Base-by-base conservation (phyloP, 2,888 invertebrate species). In the Limnephilus auricula region DNA sequence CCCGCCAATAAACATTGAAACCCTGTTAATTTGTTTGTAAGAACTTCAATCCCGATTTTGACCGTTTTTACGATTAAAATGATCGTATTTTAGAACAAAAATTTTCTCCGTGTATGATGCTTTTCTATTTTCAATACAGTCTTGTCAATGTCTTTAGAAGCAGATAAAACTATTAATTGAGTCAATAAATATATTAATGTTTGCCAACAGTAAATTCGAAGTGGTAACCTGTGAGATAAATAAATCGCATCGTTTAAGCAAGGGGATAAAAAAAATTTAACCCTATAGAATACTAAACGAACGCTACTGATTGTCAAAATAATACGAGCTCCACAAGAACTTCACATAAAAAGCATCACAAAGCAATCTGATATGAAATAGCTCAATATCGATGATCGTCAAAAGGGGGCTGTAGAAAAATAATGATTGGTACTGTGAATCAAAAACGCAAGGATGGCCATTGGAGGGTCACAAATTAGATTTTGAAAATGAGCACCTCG, bases 331-430 rank as follows among this genome's bases (percentile, higher is more conserved):
- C 30, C 15, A 45, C 15, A 85, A 85, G 40, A 85, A 30, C 10
- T 30, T 12, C 40, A 30, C 12, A 45, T 37, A 85, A 85, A 85
- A 85, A 30, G 85, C 34, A 85, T 85, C 85, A 85, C 85, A 85
- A 85, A 85, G 85, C 85, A 85, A 85, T 85, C 85, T n/a, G 37
- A 34, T 30, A 85, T 85, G 85, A 85, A 85, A 85, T 40, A 40
- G 85, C 45, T 85, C 85, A 85, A 85, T 85, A 85, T 85, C 80
- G 13, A 34, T 32, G 15, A 34, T 12, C 34, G 34, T 37, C 30
- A 45, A 45, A 40, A 34, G 37, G 40, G 37, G 40, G 85, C 9
- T 30, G 82, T 82, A 15, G 34, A 40, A 85, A 30, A 40, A 34
- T n/a, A 25, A 65, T 9, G 25, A 65, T 65, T 65, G 9, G 9